A percentile compares a stretch with the other conserved stretches of the same genome.
These are phyloP conservation scores for Chamaetylas fuelleborni DNA, from an alignment of 2,113 vertebrate genomes.

Conservation along the genomic window DNA sequence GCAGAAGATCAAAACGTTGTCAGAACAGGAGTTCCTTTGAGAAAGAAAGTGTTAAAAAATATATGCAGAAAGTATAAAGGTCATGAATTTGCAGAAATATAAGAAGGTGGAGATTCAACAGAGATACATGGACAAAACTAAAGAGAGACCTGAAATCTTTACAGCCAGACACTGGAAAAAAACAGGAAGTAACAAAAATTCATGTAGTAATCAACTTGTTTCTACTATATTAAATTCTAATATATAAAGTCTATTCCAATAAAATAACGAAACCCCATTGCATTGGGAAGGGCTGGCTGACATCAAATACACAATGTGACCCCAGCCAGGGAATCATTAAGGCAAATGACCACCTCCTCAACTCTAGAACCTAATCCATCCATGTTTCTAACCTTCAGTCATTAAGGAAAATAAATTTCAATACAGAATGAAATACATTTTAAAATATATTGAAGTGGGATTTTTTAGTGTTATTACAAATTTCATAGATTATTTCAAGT, in stretches of 20 bases:
- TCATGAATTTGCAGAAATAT: not conserved
- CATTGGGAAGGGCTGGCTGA: not conserved
- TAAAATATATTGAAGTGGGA: not conserved
- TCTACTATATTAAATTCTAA: not conserved
- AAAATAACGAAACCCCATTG: not conserved
- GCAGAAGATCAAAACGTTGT: not conserved
- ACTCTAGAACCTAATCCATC: not conserved
- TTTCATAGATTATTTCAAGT: not conserved
- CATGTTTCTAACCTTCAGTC: not conserved
- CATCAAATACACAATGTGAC: not conserved
- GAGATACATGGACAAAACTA: not conserved
- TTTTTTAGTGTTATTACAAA: not conserved
- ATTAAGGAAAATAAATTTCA: not conserved
- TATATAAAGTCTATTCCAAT: not conserved
- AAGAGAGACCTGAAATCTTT: not conserved
- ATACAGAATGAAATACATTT: not conserved
- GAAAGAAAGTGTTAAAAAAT: not conserved
- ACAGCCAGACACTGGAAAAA: not conserved
- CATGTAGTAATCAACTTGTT: not conserved
- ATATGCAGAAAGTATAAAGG: not conserved
- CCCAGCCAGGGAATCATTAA: not conserved
- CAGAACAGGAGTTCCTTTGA: not conserved
- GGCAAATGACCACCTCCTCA: not conserved
- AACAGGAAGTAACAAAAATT: not conserved
- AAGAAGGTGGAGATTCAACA: not conserved